A percentile compares a stretch with the other conserved stretches of the same genome.
Evolutionary conservation across 2,113 vertebrate species (phyloP).

Genomic region (Ariopsis seemanni): DNA sequence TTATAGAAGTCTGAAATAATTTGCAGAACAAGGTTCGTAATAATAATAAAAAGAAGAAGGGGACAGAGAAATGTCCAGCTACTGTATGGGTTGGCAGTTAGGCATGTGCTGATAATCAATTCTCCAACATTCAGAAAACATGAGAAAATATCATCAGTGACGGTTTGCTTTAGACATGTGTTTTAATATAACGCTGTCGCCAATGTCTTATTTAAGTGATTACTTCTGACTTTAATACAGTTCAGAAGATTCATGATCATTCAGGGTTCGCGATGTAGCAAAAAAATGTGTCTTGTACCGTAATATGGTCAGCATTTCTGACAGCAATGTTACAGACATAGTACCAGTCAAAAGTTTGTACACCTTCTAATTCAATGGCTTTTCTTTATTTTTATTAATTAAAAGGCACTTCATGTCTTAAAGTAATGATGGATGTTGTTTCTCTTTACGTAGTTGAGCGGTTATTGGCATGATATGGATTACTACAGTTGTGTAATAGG

Average conservation of each 20-base stretch:
- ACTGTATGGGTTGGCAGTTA: not conserved
- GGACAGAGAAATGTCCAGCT: not conserved
- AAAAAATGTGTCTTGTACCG: not conserved
- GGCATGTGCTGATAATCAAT: not conserved
- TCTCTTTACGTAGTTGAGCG: too few relatives aligned
- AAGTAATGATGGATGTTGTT: too few relatives aligned
- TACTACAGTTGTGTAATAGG: too few relatives aligned
- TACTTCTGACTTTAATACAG: not conserved
- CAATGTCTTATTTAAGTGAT: not conserved
- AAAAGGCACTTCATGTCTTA: too few relatives aligned
- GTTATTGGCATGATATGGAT: too few relatives aligned
- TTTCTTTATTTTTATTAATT: too few relatives aligned
- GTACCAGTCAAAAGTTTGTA: too few relatives aligned
- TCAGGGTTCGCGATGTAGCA: not conserved
- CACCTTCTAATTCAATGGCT: too few relatives aligned
- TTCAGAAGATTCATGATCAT: not conserved
- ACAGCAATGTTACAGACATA: too few relatives aligned
- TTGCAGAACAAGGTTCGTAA: not conserved
- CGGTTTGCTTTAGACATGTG: not conserved
- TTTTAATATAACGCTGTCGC: not conserved
- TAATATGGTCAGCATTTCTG: not conserved
- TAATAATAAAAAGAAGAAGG: not conserved
- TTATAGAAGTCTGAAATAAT: not conserved
- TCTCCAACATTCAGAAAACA: not conserved
- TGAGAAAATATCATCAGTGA: not conserved